phyloP scores from a whole-genome alignment of 2,888 invertebrate species.

The Chrysolina americana region DNA sequence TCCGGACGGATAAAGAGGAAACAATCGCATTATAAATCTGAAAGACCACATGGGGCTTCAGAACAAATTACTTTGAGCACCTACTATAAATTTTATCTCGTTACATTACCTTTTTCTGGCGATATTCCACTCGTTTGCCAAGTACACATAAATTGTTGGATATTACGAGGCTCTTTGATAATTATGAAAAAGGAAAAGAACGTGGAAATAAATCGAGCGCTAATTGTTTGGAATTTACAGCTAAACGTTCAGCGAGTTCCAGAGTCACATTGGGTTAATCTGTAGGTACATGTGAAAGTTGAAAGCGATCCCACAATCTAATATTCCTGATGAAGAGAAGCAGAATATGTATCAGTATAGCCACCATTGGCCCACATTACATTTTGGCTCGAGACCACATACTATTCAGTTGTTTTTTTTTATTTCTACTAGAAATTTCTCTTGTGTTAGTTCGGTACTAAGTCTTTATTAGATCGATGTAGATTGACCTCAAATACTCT shows the following conservation, averaged over 20 bases:
- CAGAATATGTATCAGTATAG: no score
- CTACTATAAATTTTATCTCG: constrained; percentile 20
- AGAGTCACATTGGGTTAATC: background rate
- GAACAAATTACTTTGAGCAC: constrained; percentile 27
- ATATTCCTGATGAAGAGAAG: no score
- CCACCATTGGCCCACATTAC: no score
- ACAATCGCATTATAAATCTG: constrained; percentile 27
- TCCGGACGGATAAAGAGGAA: constrained; percentile 5
- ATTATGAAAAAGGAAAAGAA: constrained; percentile 13
- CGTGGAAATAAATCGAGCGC: constrained; percentile 13
- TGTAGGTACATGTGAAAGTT: background rate
- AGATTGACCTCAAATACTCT: no score
- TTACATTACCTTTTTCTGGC: constrained; percentile 28
- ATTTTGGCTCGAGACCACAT: no score
- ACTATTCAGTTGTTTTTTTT: no score
- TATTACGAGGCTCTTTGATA: constrained; percentile 20
- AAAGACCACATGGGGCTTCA: constrained; percentile 21
- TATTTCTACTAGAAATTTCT: no score
- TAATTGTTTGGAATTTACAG: constrained; percentile 23
- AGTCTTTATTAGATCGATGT: no score
- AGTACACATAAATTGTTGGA: constrained; percentile 25
- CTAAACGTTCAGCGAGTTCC: constrained; percentile 12
- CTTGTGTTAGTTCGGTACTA: no score
- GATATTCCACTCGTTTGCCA: constrained; percentile 27
- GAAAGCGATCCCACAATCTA: no score